Conservation (phyloP, 92 coral and sea anemone genomes). For the Siderastrea siderea region DNA sequence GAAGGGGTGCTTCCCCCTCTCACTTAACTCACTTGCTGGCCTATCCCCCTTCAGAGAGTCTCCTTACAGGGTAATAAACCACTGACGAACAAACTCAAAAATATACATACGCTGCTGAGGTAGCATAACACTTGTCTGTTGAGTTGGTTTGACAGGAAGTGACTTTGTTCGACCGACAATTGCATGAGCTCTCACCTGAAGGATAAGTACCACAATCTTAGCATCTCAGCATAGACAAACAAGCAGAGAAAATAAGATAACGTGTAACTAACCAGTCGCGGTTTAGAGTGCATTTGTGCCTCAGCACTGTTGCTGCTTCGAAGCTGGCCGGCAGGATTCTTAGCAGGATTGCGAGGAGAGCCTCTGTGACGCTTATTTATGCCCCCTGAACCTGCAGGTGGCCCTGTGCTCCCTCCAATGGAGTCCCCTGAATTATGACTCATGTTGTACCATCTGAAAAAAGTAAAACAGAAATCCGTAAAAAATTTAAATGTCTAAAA, state of each 20-base stretch:
- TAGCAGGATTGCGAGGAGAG: constrained; percentile 83
- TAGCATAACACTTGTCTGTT: constrained; percentile 57
- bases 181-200: constrained; percentile 95
- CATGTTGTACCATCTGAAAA: constrained; percentile 66
- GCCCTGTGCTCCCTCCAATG: constrained; percentile 59
- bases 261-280: constrained; percentile 79
- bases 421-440: constrained; percentile 76
- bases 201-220: not conserved
- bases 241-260: too few relatives aligned
- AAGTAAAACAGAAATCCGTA: not conserved
- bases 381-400: constrained; percentile 92
- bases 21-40: too few relatives aligned
- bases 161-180: constrained; percentile 98
- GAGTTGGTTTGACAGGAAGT: constrained; percentile 86
- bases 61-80: not conserved
- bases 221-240: not conserved
- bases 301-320: constrained; percentile 99
- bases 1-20: too few relatives aligned
- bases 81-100: not conserved
- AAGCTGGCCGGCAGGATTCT: constrained; percentile 89
- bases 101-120: constrained; percentile 90
- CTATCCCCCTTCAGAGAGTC: not conserved
- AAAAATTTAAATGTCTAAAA: too few relatives aligned
- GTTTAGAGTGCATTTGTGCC: constrained; percentile 81
- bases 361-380: constrained; percentile 79